Conservation (phyloP, 2,113 vertebrate genomes). For the Gavialis gangeticus region DNA sequence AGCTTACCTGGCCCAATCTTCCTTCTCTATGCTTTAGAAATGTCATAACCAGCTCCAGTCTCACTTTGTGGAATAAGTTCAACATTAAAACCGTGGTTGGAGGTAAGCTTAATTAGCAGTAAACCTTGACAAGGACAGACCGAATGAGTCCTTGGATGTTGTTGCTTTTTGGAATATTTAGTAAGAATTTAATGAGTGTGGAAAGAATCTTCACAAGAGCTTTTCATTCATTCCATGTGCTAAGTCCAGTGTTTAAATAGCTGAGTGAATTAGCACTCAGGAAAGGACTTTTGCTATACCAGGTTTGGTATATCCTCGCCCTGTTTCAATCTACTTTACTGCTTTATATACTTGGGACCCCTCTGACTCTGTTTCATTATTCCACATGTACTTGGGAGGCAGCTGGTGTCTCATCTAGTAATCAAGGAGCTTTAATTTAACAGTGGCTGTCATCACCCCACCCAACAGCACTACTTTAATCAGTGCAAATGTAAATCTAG, state of each 20-base stretch:
- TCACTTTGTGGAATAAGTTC: too few relatives aligned
- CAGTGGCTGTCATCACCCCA: background rate
- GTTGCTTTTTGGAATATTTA: background rate
- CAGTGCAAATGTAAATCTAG: conserved; percentile 24
- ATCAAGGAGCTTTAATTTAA: conserved; percentile 47
- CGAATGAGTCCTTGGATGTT: background rate
- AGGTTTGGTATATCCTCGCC: background rate
- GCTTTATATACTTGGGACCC: conserved; percentile 22
- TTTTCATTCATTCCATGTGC: background rate
- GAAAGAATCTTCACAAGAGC: background rate
- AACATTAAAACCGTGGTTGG: background rate
- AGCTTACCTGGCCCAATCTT: background rate
- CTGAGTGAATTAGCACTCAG: background rate
- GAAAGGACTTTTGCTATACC: background rate
- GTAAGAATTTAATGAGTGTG: conserved; percentile 6
- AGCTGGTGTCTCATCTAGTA: conserved; percentile 45
- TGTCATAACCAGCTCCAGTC: too few relatives aligned
- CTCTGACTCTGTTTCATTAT: conserved; percentile 9
- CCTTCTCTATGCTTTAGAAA: background rate
- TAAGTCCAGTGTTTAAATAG: background rate
- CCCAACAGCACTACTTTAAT: fast-evolving
- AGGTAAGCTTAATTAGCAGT: background rate
- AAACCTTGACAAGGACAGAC: background rate
- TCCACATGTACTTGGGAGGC: conserved; percentile 8
- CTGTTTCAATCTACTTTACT: background rate